These are phyloP conservation scores for Menidia menidia DNA, from an alignment of 2,797 vertebrate species.

Conservation along the genomic window DNA sequence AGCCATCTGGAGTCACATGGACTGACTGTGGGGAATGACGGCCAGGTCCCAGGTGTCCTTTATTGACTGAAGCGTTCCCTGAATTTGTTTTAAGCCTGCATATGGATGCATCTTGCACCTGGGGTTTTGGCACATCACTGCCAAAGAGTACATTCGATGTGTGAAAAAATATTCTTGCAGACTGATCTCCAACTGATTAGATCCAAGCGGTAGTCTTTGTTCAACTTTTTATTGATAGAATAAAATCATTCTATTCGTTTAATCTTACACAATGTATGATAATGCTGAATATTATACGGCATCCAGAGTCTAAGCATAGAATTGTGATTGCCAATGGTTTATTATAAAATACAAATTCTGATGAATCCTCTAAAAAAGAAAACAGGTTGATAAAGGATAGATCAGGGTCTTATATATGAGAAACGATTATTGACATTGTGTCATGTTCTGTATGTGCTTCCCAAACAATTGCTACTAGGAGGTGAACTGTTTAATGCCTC, in stretches of 20 bases:
- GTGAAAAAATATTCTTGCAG: constrained; percentile 58
- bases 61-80: constrained; percentile 34
- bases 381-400: not conserved
- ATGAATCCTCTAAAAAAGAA: not conserved
- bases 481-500: constrained; percentile 25
- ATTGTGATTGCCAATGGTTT: not conserved
- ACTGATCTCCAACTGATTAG: not conserved
- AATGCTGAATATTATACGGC: not conserved
- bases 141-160: constrained; percentile 55
- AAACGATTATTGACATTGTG: constrained; percentile 9
- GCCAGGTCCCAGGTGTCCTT: constrained; percentile 46
- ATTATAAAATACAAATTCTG: no score
- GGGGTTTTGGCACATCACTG: constrained; percentile 48
- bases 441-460: constrained; percentile 9
- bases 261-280: not conserved
- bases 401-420: not conserved
- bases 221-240: not conserved
- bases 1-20: constrained; percentile 55
- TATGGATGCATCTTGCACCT: constrained; percentile 44
- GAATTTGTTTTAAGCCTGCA: constrained; percentile 45
- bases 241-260: not conserved
- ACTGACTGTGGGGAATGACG: constrained; percentile 51
- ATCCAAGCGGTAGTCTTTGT: not conserved
- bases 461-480: constrained; percentile 24
- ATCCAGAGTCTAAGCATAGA: not conserved